phyloP scores from a whole-genome alignment of 2,797 vertebrate species.

The Kryptolebias ocellatus region DNA sequence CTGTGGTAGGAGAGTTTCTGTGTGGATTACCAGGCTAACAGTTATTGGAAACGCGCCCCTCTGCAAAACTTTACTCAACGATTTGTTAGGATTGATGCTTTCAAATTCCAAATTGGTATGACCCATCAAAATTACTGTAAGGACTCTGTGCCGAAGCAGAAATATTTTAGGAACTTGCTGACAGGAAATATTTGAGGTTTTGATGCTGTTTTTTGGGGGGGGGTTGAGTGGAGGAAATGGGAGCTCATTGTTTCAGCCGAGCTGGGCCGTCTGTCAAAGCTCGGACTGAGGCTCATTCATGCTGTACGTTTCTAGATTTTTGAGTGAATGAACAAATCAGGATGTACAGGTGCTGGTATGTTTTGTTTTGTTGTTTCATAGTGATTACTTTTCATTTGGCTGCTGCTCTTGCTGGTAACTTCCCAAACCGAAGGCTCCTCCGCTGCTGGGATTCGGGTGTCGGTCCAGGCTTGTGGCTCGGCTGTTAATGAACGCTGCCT shows the following conservation, averaged over 20 bases:
- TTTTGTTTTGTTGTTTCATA: conserved; percentile 45
- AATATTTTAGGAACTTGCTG: conserved; percentile 40
- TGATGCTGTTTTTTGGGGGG: conserved; percentile 62
- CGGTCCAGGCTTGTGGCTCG: conserved; percentile 27
- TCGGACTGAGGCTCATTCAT: conserved; percentile 40
- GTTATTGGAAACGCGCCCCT: conserved; percentile 31
- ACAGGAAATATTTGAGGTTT: conserved; percentile 48
- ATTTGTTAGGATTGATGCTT: conserved; percentile 19
- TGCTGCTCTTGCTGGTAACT: conserved; percentile 33
- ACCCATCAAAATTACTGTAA: conserved; percentile 28
- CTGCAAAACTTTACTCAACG: conserved; percentile 27
- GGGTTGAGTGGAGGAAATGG: conserved; percentile 41
- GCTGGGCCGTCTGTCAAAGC: conserved; percentile 17
- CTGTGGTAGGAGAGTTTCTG: conserved; percentile 11
- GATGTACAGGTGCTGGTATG: conserved; percentile 41
- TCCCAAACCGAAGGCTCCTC: conserved; percentile 30
- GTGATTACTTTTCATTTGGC: conserved; percentile 49
- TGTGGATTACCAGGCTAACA: conserved; percentile 22
- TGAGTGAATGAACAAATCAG: conserved; percentile 27
- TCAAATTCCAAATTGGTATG: conserved; percentile 15
- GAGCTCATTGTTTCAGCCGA: conserved; percentile 46
- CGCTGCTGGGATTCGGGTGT: conserved; percentile 47
- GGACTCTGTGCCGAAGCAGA: conserved; percentile 55
- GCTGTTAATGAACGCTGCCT: conserved; percentile 36
- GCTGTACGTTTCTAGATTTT: conserved; percentile 5